Evolutionary conservation across 1,140 invertebrate genomes (phyloP).

Genomic region (Papilio polyxenes): DNA sequence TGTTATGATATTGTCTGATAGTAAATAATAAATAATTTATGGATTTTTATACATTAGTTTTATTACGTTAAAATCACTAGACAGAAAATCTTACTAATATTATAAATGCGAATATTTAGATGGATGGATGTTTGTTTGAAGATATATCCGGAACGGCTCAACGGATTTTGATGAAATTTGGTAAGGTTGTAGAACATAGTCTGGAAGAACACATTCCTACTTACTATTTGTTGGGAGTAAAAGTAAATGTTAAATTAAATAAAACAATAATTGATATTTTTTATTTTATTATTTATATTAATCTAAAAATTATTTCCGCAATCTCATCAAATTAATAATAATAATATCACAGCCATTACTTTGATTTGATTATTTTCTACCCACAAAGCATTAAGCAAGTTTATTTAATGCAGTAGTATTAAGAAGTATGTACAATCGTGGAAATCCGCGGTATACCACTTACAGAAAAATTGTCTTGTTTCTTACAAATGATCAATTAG

Average conservation of each 20-base stretch:
- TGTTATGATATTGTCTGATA: slow-evolving; percentile 76
- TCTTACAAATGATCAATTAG: no score
- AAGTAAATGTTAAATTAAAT: slow-evolving; percentile 18
- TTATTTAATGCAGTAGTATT: no score
- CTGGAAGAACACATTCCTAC: neutral
- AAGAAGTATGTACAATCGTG: no score
- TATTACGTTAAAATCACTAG: slow-evolving; percentile 38
- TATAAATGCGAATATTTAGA: no score
- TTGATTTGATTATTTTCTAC: slow-evolving; percentile 23
- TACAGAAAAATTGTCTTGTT: no score
- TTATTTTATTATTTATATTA: slow-evolving; percentile 24
- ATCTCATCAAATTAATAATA: slow-evolving; percentile 4
- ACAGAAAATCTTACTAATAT: neutral
- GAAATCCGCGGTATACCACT: no score
- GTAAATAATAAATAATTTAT: slow-evolving; percentile 78
- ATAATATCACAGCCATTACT: slow-evolving; percentile 52
- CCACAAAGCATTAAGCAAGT: neutral
- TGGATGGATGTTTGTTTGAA: no score
- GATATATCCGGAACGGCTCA: no score
- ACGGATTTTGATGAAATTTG: no score
- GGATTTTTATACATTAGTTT: slow-evolving; percentile 68
- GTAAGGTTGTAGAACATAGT: no score
- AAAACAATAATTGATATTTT: slow-evolving; percentile 22
- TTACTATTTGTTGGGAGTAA: neutral
- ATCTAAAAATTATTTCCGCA: neutral